Percentiles rank a stretch among this genome's conserved stretches.
Conservation (phyloP, 2,888 invertebrate genomes). For the Agrilus biguttatus region DNA sequence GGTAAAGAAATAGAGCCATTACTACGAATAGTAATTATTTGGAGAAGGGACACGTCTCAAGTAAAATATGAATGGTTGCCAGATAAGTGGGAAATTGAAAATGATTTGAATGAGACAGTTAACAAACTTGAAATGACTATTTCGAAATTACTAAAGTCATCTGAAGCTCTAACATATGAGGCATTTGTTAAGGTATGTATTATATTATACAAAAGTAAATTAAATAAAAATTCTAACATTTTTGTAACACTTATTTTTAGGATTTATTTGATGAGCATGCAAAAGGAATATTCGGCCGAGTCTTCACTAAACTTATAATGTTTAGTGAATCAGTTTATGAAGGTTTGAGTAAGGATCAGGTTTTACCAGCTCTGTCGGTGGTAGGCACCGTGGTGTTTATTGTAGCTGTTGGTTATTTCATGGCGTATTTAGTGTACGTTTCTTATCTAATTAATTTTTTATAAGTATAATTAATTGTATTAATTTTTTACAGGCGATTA, state of each 20-base stretch:
- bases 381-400: constrained; percentile 66
- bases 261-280: constrained; percentile 70
- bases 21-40: constrained; percentile 73
- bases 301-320: constrained; percentile 48
- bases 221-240: background rate
- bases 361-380: constrained; percentile 65
- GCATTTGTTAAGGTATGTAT: constrained; percentile 54
- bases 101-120: constrained; percentile 53
- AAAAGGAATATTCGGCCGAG: constrained; percentile 53
- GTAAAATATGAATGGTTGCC: constrained; percentile 85
- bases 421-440: constrained; percentile 65
- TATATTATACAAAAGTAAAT: background rate
- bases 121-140: constrained; percentile 58
- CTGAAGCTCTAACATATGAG: constrained; percentile 63
- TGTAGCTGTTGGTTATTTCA: constrained; percentile 65
- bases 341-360: constrained; percentile 60
- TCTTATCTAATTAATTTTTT: constrained; percentile 8
- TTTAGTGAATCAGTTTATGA: constrained; percentile 58
- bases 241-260: constrained; percentile 27
- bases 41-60: constrained; percentile 75
- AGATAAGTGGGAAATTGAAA: constrained; percentile 48
- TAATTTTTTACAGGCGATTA: constrained; percentile 30
- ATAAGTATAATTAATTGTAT: constrained; percentile 1
- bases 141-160: constrained; percentile 52
- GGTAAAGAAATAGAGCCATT: constrained; percentile 48